Conservation (phyloP, 2,797 vertebrate genomes). For the Acanthurus leucopareius region DNA sequence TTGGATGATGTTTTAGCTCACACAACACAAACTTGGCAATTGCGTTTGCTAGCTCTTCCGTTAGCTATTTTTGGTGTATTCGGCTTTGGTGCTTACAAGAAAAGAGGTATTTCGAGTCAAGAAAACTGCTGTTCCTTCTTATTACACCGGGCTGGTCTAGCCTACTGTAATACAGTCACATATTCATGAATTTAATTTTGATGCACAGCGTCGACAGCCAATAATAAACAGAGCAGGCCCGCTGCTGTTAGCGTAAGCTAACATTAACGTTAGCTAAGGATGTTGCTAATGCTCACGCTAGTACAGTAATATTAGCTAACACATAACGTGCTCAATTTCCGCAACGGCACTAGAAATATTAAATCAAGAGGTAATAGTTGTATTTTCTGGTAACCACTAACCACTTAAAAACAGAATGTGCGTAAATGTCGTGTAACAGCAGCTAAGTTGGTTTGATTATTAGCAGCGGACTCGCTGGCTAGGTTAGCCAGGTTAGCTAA, state of each 20-base stretch:
- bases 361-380: fast-evolving
- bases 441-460: slow-evolving; percentile 28
- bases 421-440: background rate
- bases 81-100: background rate
- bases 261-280: slow-evolving; percentile 28
- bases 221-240: slow-evolving; percentile 80
- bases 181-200: slow-evolving; percentile 38
- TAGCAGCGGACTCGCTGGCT: slow-evolving; percentile 45
- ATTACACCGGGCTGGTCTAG: fast-evolving
- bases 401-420: fast-evolving
- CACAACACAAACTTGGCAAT: slow-evolving; percentile 69
- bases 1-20: slow-evolving; percentile 75
- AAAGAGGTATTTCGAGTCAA: fast-evolving
- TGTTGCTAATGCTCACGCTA: slow-evolving; percentile 37
- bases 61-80: slow-evolving; percentile 12
- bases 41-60: slow-evolving; percentile 50
- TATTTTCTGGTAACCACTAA: fast-evolving
- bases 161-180: background rate
- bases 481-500: slow-evolving; percentile 33
- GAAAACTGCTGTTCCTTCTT: fast-evolving
- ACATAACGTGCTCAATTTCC: background rate
- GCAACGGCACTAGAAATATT: too few relatives aligned
- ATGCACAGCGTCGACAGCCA: slow-evolving; percentile 50
- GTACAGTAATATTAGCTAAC: background rate
- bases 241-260: slow-evolving; percentile 62